Evolutionary conservation across 2,888 invertebrate species (phyloP).

Genomic region (Pristionchus exspectatus): DNA sequence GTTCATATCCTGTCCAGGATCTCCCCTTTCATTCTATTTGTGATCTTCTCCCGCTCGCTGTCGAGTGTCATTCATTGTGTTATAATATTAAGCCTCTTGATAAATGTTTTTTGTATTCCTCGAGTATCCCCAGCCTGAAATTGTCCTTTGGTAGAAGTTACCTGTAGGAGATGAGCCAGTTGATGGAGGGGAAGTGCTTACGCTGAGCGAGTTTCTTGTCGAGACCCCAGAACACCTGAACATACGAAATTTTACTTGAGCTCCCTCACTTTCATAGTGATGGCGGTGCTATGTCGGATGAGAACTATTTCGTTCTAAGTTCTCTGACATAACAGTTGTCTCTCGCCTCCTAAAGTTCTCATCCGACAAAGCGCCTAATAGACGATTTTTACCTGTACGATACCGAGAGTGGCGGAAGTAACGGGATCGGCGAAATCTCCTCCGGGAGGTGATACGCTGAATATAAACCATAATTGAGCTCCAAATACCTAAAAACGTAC

Average conservation of each 20-base stretch:
- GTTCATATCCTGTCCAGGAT: conserved; percentile 26
- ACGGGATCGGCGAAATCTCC: conserved; percentile 99
- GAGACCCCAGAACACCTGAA: conserved; percentile 77
- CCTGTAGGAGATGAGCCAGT: conserved; percentile 97
- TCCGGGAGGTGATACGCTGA: conserved; percentile 92
- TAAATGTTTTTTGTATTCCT: neutral
- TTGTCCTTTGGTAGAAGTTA: conserved; percentile 47
- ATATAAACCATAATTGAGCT: neutral
- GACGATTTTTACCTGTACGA: conserved; percentile 86
- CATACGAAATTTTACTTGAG: neutral
- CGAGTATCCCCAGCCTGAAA: neutral
- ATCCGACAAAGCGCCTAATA: neutral
- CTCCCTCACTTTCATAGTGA: too few species aligned
- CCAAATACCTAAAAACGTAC: conserved; percentile 77
- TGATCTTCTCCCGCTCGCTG: neutral
- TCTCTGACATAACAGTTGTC: too few species aligned
- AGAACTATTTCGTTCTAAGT: too few species aligned
- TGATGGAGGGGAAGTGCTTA: conserved; percentile 99
- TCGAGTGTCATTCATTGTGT: conserved; percentile 34
- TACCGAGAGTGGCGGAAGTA: conserved; percentile 95
- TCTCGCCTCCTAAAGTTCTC: neutral
- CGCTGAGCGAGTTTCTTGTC: conserved; percentile 85
- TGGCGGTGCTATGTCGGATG: too few species aligned
- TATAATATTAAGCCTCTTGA: neutral
- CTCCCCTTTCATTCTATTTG: neutral